Evolutionary conservation across 2,888 invertebrate species (phyloP).

Genomic region (Ischnus inquisitorius): DNA sequence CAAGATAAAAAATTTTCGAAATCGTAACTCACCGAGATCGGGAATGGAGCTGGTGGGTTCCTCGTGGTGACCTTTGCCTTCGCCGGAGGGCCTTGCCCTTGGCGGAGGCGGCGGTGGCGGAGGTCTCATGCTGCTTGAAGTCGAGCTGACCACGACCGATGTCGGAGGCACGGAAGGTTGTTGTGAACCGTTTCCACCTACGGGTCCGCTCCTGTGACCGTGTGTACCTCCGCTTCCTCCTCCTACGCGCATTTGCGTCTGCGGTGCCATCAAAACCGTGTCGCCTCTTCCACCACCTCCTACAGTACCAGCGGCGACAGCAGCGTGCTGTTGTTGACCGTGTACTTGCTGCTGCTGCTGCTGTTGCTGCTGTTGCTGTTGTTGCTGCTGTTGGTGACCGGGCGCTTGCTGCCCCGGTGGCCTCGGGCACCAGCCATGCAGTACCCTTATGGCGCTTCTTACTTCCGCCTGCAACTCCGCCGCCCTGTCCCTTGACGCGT

Average conservation of each 20-base stretch:
- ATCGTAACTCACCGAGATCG: conserved; percentile 91
- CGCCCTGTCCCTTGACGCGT: conserved; percentile 82
- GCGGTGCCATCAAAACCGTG: conserved; percentile 84
- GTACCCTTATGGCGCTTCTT: conserved; percentile 83
- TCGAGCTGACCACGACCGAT: conserved; percentile 85
- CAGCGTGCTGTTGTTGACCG: conserved; percentile 70
- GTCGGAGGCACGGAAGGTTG: conserved; percentile 62
- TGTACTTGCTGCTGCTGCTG: conserved; percentile 72
- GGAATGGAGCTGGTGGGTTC: conserved; percentile 96
- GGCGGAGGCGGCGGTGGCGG: conserved; percentile 86
- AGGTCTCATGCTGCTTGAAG: conserved; percentile 88
- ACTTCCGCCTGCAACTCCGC: conserved; percentile 84
- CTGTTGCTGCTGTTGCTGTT: conserved; percentile 66
- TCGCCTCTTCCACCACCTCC: conserved; percentile 84
- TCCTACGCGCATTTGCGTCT: conserved; percentile 79
- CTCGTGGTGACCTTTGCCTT: conserved; percentile 88
- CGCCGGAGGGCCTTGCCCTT: conserved; percentile 85
- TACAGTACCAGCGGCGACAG: conserved; percentile 82
- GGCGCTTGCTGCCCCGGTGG: conserved; percentile 71
- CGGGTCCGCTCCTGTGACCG: conserved; percentile 51
- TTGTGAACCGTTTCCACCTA: conserved; percentile 47
- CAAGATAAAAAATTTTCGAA: not conserved
- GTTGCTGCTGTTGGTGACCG: conserved; percentile 64
- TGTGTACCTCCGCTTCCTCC: conserved; percentile 61
- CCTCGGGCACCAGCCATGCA: conserved; percentile 84